These are phyloP conservation scores for Malthinus seriepunctatus DNA, from an alignment of 2,888 invertebrate genomes.

Conservation along the genomic window DNA sequence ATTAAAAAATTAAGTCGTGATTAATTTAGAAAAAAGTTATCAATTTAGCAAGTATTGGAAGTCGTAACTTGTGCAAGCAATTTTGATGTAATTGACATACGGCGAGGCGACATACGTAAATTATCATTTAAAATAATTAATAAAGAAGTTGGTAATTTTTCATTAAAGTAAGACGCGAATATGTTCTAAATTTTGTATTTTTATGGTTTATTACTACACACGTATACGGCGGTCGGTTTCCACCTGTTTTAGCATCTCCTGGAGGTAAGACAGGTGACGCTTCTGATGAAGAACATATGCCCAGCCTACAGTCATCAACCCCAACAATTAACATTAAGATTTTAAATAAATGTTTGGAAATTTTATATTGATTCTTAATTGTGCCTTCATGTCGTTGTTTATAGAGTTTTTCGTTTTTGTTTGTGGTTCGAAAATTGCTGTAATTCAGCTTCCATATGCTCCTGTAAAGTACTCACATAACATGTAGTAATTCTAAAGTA, in stretches of 20 bases:
- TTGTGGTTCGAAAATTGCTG: too few relatives aligned
- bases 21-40: too few relatives aligned
- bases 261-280: slow-evolving; percentile 29
- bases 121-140: background rate
- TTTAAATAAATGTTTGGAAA: background rate
- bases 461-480: too few relatives aligned
- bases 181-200: slow-evolving; percentile 13
- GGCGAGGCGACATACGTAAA: background rate
- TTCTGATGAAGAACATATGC: slow-evolving; percentile 23
- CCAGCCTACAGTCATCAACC: slow-evolving; percentile 11
- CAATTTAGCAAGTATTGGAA: too few relatives aligned
- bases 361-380: too few relatives aligned
- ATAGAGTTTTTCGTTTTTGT: too few relatives aligned
- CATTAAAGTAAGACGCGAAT: background rate
- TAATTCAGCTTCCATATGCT: too few relatives aligned
- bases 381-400: too few relatives aligned
- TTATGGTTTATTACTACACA: slow-evolving; percentile 2
- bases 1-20: too few relatives aligned
- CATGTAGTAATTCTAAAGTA: too few relatives aligned
- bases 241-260: slow-evolving; percentile 30
- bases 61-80: too few relatives aligned
- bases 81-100: too few relatives aligned
- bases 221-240: slow-evolving; percentile 15
- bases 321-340: slow-evolving; percentile 2
- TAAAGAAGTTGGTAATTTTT: background rate